A percentile compares a stretch with the other conserved stretches of the same genome.
Evolutionary conservation across 2,888 invertebrate species (phyloP).

Genomic region (Branchipolynoe longqiensis): DNA sequence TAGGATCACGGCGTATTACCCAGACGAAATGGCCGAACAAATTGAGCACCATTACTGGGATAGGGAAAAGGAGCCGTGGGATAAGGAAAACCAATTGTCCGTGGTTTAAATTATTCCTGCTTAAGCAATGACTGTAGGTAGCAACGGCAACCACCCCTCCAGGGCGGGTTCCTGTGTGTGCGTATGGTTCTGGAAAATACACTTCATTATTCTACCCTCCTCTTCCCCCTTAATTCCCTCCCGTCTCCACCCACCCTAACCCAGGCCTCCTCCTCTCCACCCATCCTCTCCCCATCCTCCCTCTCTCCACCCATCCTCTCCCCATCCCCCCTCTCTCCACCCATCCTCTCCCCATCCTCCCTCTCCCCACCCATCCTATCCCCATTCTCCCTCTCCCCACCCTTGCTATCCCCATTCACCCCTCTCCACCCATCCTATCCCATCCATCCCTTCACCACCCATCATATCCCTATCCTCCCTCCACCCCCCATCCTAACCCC

Average conservation of each 20-base stretch:
- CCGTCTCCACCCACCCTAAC: background rate
- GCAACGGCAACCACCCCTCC: too few species aligned
- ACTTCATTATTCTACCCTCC: background rate
- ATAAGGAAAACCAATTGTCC: too few species aligned
- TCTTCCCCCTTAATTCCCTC: background rate
- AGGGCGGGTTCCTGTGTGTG: too few species aligned
- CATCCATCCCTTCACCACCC: background rate
- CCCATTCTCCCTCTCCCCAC: background rate
- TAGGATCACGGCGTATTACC: too few species aligned
- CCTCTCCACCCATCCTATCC: background rate
- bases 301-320: background rate
- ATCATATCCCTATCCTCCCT: background rate
- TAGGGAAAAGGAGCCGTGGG: too few species aligned
- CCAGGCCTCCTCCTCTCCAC: background rate
- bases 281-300: background rate
- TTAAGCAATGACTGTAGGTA: too few species aligned
- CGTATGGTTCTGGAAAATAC: too few species aligned
- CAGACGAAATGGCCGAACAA: too few species aligned
- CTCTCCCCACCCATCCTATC: background rate
- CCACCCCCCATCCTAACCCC: background rate
- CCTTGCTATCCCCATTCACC: background rate
- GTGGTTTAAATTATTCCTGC: too few species aligned
- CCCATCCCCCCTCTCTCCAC: background rate
- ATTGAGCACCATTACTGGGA: too few species aligned
- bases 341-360: too few species aligned